A percentile compares a stretch with the other conserved stretches of the same genome.
Evolutionary conservation across 2,888 invertebrate genomes (phyloP).

Genomic region (Meiosimyza decipiens): DNA sequence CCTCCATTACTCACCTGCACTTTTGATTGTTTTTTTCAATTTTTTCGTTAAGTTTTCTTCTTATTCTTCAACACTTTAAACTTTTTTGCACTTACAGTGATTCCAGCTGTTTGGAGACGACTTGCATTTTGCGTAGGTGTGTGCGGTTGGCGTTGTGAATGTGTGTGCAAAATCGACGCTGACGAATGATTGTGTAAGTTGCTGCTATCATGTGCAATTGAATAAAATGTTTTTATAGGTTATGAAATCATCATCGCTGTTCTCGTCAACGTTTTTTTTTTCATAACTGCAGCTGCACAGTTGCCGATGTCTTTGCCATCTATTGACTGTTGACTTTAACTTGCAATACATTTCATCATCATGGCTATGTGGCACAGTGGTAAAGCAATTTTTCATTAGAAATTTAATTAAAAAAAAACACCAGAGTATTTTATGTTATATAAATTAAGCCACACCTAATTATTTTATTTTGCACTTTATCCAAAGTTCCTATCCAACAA

Average conservation of each 20-base stretch:
- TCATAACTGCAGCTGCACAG: neutral
- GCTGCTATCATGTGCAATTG: slow-evolving; percentile 12
- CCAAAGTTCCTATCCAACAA: too few relatives aligned
- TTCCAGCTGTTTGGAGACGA: slow-evolving; percentile 2
- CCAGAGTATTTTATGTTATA: too few relatives aligned
- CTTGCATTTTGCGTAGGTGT: neutral
- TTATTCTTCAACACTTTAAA: slow-evolving; percentile 19
- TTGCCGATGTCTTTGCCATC: too few relatives aligned
- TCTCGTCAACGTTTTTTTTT: neutral
- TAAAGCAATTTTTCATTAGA: too few relatives aligned
- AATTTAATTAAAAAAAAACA: too few relatives aligned
- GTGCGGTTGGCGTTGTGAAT: neutral
- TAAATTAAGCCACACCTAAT: too few relatives aligned
- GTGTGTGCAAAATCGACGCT: slow-evolving; percentile 25
- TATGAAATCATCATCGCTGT: slow-evolving; percentile 24
- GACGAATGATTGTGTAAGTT: slow-evolving; percentile 7
- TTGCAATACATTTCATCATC: too few relatives aligned
- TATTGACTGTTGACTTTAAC: too few relatives aligned
- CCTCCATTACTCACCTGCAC: slow-evolving; percentile 3
- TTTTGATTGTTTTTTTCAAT: neutral
- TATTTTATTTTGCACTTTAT: too few relatives aligned
- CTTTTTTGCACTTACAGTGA: slow-evolving; percentile 11
- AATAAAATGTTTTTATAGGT: slow-evolving; percentile 22
- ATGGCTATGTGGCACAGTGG: too few relatives aligned
- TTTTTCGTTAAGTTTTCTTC: slow-evolving; percentile 1